These are phyloP conservation scores for Tenebrosternarchus preto DNA, from an alignment of 2,113 vertebrate genomes.

Conservation along the genomic window DNA sequence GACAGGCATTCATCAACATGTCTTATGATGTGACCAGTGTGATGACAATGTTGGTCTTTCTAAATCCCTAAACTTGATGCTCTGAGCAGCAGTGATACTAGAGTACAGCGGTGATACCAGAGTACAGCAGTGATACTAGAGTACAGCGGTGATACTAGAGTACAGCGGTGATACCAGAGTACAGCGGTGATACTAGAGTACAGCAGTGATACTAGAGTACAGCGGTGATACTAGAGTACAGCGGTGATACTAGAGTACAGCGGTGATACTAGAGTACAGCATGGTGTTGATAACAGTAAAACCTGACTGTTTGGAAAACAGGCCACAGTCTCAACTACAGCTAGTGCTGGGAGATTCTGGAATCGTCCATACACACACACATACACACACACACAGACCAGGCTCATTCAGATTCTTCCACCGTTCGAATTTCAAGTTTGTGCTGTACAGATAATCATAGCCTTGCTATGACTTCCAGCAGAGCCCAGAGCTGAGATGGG, in stretches of 20 bases:
- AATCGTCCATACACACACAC: slow-evolving; percentile 28
- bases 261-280: no score
- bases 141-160: no score
- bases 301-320: slow-evolving; percentile 10
- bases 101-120: no score
- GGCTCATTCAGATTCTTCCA: no score
- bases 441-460: not conserved
- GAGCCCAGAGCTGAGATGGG: no score
- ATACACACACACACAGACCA: slow-evolving; percentile 17
- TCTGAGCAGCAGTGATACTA: slow-evolving; percentile 2
- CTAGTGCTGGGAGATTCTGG: not conserved
- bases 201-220: no score
- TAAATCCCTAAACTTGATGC: not conserved
- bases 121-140: no score
- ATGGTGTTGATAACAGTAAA: slow-evolving; percentile 32
- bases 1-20: slow-evolving; percentile 1
- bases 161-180: no score
- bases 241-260: no score
- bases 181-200: no score
- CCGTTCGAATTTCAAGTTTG: not conserved
- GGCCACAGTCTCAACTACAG: slow-evolving; percentile 25
- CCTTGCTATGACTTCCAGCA: no score
- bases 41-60: not conserved
- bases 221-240: no score
- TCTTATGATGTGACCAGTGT: not conserved